Base-by-base conservation (phyloP, 1,140 invertebrate species). In the Gonioctena quinquepunctata region DNA sequence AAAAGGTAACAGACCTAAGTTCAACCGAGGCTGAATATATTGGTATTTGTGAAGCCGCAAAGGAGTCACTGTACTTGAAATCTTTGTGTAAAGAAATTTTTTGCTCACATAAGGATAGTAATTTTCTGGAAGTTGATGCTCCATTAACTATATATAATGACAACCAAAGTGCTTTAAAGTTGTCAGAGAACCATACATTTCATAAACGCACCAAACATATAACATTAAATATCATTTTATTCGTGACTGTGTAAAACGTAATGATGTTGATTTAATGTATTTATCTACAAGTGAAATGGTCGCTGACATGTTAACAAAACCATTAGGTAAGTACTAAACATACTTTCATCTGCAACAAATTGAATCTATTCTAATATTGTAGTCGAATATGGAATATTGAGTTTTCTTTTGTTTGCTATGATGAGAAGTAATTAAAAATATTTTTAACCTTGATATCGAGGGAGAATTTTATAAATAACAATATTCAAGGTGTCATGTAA, bases 1-100 rank as follows among this genome's bases (percentile, higher is more conserved):
- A 83, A 56, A 65, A 73, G n/a, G 72, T 33, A 54, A 64, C 79
- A 6, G 66, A 76, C 25, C 56, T 83, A 7, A 82, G 77, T 52
- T 79, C 72, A 25, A 80, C 78, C 19, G 77, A 84, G 69, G 76
- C 81, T 23, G 81, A 83, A 69, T 81, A 77, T 70, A 70, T 82
- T 2, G 73, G 77, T 3, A 48, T 70, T 27, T 67, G 70, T 56
- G 60, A 72, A 61, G 67, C 67, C 28, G 27, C 66, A 26, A 71
- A 68, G 54, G 66, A 71, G 28, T 42, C 28, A 23, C 11, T 67
- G 21, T 70, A 59, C 28, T 50, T 70, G 26, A 67, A 67, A 50
- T 57, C 64, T 16, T 61, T 70, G 11, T 28, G 4, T 18, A 27
- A 21, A 16, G 33, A 70, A 50, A 11, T 70, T 2, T 61, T 63